These are phyloP conservation scores for Mystacides longicornis DNA, from an alignment of 2,888 invertebrate species.

Conservation along the genomic window DNA sequence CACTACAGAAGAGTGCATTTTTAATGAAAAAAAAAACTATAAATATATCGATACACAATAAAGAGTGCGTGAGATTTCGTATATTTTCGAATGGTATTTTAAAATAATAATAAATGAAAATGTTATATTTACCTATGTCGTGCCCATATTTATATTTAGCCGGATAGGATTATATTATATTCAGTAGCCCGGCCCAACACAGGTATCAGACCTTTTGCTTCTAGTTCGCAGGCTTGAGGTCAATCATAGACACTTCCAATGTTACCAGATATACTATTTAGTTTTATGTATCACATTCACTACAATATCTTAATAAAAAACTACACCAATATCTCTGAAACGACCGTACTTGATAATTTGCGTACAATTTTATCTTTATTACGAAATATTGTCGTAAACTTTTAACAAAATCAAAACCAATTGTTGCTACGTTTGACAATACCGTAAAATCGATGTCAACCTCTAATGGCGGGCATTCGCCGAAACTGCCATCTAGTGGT, in stretches of 20 bases:
- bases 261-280: conserved; percentile 35
- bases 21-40: conserved; percentile 30
- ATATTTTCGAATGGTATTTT: conserved; percentile 6
- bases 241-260: conserved; percentile 48
- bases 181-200: conserved; percentile 36
- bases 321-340: neutral
- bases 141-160: conserved; percentile 47
- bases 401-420: conserved; percentile 12
- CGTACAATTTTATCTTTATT: neutral
- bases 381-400: neutral
- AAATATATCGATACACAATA: conserved; percentile 18
- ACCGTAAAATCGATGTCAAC: conserved; percentile 23
- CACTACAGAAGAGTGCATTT: conserved; percentile 36
- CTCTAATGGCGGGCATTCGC: conserved; percentile 14
- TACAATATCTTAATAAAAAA: neutral
- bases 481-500: conserved; percentile 10
- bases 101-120: conserved; percentile 29
- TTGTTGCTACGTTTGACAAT: conserved; percentile 21
- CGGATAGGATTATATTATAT: conserved; percentile 35
- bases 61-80: conserved; percentile 8
- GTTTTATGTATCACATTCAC: neutral
- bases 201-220: conserved; percentile 26
- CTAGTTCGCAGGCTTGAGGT: conserved; percentile 44
- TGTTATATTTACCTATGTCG: conserved; percentile 46
- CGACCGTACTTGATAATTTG: neutral